phyloP scores from a whole-genome alignment of 2,888 invertebrate genomes.

The Tetramorium bicarinatum region DNA sequence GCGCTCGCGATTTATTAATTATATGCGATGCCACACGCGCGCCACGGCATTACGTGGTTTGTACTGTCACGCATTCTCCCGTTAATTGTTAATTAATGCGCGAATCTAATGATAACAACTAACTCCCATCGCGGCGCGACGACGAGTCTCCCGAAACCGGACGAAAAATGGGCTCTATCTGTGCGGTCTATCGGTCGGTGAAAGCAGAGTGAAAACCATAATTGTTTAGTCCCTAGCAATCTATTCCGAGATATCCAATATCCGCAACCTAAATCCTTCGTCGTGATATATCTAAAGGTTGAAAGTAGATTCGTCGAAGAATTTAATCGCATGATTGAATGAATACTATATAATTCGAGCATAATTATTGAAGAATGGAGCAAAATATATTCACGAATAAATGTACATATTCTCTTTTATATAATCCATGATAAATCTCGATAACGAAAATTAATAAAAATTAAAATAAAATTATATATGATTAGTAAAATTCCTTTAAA shows the following conservation, averaged over 20 bases:
- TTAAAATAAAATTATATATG: neutral
- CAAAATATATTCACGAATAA: neutral
- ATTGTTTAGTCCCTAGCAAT: conserved; percentile 18
- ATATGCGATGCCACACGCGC: conserved; percentile 21
- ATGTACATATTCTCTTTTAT: neutral
- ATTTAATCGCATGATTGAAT: neutral
- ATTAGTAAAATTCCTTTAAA: neutral
- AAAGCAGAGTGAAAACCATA: conserved; percentile 37
- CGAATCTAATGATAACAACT: conserved; percentile 3
- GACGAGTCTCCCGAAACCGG: neutral
- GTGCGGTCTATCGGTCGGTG: neutral
- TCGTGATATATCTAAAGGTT: neutral
- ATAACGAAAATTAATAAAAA: neutral
- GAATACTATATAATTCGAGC: neutral
- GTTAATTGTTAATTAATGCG: conserved; percentile 9
- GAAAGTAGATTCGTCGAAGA: neutral
- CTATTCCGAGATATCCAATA: conserved; percentile 23
- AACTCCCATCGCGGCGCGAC: neutral
- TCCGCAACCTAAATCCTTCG: neutral
- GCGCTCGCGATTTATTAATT: conserved; percentile 41
- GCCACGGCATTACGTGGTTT: conserved; percentile 24
- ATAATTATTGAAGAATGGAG: neutral
- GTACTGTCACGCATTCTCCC: conserved; percentile 5
- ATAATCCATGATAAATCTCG: neutral
- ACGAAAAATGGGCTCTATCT: neutral